Evolutionary conservation across 2,113 vertebrate genomes (phyloP), one percentile per base, ranked within the genome.

Genomic region (Uria lomvia): DNA sequence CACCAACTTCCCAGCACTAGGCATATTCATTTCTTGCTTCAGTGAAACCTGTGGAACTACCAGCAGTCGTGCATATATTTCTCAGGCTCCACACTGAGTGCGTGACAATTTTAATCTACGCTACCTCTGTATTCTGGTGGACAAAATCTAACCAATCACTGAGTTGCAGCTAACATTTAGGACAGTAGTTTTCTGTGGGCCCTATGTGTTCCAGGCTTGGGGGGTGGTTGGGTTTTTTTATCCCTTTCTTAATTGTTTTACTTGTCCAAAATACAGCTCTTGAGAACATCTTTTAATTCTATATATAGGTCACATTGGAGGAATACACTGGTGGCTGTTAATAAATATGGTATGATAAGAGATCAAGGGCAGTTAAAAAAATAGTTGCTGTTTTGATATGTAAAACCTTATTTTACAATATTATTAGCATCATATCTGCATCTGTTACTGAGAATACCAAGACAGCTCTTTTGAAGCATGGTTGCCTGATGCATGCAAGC

Each of bases 341-440:
- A 71, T 94, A 93, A 88, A 59, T 80, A 67, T 53, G 88, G 38
- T 68, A 75, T 58, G 52, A 59, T 81, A 92, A 85, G 91, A 94
- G 86, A 78, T 86, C 66, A 89, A 88, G 89, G 66, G 38, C 79
- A 71, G 50, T 86, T 67, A 23, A 65, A 88, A 85, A 66, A 86
- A 74, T 73, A 45, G 50, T 70, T 78, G 26, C 56, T 67, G 68
- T 79, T 83, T 91, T 88, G 49, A 74, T 90, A 67, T 45, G 38
- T 91, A 88, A 96, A 89, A 52, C 80, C 60, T 92, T 93, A 85
- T 86, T 96, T 94, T 87, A 81, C 50, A 83, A 30, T 91, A 81
- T 81, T 95, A 63, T 87, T 89, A 71, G 60, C 38, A 36, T 86
- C 86, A 14, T 73, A 71, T 94, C 59, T 92, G 83, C 56, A 87